Percentiles rank a stretch among this genome's conserved stretches.
phyloP scores from a whole-genome alignment of 2,888 invertebrate species.

The Drosophila merina region DNA sequence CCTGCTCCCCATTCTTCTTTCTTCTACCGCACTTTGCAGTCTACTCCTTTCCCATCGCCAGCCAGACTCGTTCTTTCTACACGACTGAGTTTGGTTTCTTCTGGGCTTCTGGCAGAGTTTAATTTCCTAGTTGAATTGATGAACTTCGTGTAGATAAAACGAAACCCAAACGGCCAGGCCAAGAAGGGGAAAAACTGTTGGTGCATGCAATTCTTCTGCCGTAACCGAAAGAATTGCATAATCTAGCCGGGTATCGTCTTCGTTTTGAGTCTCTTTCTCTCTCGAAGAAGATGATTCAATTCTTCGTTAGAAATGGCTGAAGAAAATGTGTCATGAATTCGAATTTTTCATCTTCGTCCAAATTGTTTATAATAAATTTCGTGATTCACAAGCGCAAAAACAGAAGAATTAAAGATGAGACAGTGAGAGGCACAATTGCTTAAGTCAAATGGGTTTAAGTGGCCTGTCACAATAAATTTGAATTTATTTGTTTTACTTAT shows the following conservation, averaged over 20 bases:
- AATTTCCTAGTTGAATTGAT: slow-evolving; percentile 77
- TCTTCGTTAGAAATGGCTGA: slow-evolving; percentile 23
- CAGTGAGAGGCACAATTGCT: slow-evolving; percentile 52
- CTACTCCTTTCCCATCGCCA: not conserved
- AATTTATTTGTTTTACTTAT: slow-evolving; percentile 52
- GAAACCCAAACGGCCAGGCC: slow-evolving; percentile 18
- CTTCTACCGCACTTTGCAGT: not conserved
- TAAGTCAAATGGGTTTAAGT: slow-evolving; percentile 69
- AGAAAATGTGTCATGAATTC: slow-evolving; percentile 66
- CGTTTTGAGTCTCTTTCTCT: slow-evolving; percentile 1
- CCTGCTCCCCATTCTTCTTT: not conserved
- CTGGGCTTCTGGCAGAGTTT: slow-evolving; percentile 56
- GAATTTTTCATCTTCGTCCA: slow-evolving; percentile 42
- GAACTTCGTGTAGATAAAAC: slow-evolving; percentile 73
- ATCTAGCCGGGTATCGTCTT: slow-evolving; percentile 34
- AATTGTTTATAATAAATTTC: slow-evolving; percentile 72
- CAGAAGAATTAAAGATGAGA: slow-evolving; percentile 15
- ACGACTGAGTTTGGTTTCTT: slow-evolving; percentile 61
- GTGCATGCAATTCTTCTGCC: slow-evolving; percentile 71
- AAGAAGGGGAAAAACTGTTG: slow-evolving; percentile 43
- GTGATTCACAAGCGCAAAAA: slow-evolving; percentile 55
- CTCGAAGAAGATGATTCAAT: slow-evolving; percentile 59
- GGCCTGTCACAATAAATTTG: slow-evolving; percentile 67
- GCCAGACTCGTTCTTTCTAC: slow-evolving; percentile 61
- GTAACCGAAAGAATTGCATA: slow-evolving; percentile 60